Evolutionary conservation across 2,113 vertebrate species (phyloP).

Genomic region (Climacteris rufus): DNA sequence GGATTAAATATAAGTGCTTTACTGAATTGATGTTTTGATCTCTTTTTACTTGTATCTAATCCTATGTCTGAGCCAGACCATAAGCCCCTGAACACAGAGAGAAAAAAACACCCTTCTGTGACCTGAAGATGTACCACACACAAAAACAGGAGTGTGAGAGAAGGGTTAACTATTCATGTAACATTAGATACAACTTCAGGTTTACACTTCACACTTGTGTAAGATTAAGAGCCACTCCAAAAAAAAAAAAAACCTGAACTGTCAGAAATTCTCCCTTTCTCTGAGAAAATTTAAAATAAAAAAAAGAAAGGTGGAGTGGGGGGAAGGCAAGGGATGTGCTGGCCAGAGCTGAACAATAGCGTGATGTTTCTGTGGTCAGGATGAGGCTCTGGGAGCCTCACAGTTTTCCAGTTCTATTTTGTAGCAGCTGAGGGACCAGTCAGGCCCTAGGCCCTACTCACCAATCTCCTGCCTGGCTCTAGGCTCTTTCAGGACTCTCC

Average conservation of each 20-base stretch:
- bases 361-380: fast-evolving
- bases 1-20: background rate
- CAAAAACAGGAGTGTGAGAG: background rate
- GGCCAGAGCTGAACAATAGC: fast-evolving
- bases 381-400: background rate
- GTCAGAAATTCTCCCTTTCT: background rate
- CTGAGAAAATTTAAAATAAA: background rate
- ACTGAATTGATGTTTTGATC: background rate
- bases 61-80: background rate
- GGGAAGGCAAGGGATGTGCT: fast-evolving
- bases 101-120: background rate
- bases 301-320: background rate
- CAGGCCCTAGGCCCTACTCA: fast-evolving
- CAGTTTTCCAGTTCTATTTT: background rate
- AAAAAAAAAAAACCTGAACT: background rate
- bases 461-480: background rate
- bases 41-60: background rate
- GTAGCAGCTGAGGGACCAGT: fast-evolving
- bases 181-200: background rate
- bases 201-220: background rate
- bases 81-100: background rate
- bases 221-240: background rate
- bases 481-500: fast-evolving
- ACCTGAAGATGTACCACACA: background rate
- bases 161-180: background rate